Evolutionary conservation across 2,888 invertebrate species (phyloP).

Genomic region (Drymonia ruficornis): DNA sequence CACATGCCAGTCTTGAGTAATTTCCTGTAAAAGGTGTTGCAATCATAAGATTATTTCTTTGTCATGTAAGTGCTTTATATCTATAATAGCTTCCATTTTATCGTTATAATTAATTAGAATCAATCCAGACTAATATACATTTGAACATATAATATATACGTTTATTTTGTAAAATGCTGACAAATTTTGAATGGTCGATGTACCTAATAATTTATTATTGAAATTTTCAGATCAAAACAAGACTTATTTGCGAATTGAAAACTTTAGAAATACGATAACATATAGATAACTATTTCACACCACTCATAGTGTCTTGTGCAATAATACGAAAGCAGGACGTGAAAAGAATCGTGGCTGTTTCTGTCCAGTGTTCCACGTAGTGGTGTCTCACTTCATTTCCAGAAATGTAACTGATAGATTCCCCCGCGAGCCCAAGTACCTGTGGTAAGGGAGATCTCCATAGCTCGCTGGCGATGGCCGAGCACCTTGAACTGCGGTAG

Average conservation of each 20-base stretch:
- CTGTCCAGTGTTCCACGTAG: constrained; percentile 78
- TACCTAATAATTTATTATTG: background rate
- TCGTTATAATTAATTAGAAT: too few relatives aligned
- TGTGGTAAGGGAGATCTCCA: constrained; percentile 98
- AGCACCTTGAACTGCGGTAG: constrained; percentile 99
- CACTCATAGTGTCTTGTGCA: constrained; percentile 80
- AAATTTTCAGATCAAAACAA: background rate
- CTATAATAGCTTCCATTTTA: background rate
- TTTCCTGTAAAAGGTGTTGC: constrained; percentile 88
- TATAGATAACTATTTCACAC: constrained; percentile 55
- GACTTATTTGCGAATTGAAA: background rate
- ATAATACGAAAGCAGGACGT: constrained; percentile 83
- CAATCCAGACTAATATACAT: too few relatives aligned
- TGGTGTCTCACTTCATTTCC: constrained; percentile 50
- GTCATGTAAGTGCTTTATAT: background rate
- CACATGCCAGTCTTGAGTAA: constrained; percentile 97
- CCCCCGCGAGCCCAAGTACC: constrained; percentile 87
- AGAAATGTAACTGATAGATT: constrained; percentile 38
- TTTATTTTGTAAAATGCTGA: background rate
- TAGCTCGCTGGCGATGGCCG: constrained; percentile 97
- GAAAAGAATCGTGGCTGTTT: constrained; percentile 79
- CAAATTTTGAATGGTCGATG: background rate
- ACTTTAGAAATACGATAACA: background rate
- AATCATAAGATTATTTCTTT: constrained; percentile 10
- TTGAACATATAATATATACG: too few relatives aligned